Evolutionary conservation across 64 coral and sea anemone genomes (phyloP).

Genomic region (Pachyseris speciosa): DNA sequence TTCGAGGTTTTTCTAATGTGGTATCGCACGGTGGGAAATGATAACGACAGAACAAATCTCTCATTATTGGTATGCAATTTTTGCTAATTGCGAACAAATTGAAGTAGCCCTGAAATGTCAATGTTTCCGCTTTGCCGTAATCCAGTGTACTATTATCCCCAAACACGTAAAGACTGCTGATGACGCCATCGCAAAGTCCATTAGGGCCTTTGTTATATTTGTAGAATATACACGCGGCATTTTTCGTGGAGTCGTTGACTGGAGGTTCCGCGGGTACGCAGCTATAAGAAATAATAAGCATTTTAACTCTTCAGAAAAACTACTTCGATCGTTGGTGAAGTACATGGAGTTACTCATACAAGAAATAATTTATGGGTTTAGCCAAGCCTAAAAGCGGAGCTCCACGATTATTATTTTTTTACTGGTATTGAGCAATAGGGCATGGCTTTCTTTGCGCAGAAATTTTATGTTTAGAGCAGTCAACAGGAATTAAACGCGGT

Average conservation of each 20-base stretch:
- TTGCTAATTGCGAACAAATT: neutral
- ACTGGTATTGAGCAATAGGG: no score
- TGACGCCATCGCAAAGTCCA: neutral
- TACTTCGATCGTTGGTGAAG: no score
- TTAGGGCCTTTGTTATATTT: neutral
- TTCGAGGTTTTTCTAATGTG: neutral
- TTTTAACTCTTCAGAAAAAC: no score
- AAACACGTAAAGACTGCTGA: constrained; percentile 1
- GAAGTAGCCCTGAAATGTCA: neutral
- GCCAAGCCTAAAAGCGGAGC: no score
- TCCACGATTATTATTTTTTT: no score
- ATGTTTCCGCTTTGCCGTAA: neutral
- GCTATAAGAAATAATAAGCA: neutral
- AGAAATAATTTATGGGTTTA: no score
- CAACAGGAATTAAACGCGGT: no score
- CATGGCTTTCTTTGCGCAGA: no score
- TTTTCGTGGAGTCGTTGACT: neutral
- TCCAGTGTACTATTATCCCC: neutral
- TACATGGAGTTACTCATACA: no score
- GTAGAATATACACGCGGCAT: neutral
- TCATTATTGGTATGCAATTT: neutral
- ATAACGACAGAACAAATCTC: constrained; percentile 6
- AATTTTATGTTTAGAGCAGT: no score
- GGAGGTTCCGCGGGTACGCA: neutral
- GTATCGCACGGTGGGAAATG: neutral